Conservation (phyloP, 2,113 vertebrate species). For the Percina caprodes region DNA sequence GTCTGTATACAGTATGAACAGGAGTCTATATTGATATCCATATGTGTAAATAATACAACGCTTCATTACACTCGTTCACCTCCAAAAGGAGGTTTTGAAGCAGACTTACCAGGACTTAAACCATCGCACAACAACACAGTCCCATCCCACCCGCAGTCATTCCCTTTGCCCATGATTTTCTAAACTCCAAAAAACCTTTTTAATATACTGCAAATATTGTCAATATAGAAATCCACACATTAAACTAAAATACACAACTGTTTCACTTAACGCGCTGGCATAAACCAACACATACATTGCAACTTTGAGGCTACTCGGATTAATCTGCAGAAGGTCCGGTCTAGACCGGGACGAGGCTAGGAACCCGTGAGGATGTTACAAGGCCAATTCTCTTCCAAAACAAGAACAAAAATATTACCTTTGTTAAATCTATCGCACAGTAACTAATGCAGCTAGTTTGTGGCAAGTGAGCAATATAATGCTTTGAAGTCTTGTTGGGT, state of each 20-base stretch:
- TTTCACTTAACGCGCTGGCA: slow-evolving; percentile 52
- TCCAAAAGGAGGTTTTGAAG: slow-evolving; percentile 23
- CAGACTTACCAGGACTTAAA: slow-evolving; percentile 54
- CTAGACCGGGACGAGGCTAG: slow-evolving; percentile 34
- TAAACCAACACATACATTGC: slow-evolving; percentile 47
- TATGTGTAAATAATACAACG: slow-evolving; percentile 56
- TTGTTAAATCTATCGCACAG: slow-evolving; percentile 61
- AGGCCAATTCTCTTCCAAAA: slow-evolving; percentile 52
- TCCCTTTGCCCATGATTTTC: slow-evolving; percentile 31
- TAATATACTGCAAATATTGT: slow-evolving; percentile 79
- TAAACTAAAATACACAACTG: slow-evolving; percentile 69
- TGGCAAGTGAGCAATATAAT: slow-evolving; percentile 56
- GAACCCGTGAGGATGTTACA: slow-evolving; percentile 45
- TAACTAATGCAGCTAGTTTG: slow-evolving; percentile 65
- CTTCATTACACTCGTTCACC: slow-evolving; percentile 36
- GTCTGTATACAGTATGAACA: slow-evolving; percentile 81
- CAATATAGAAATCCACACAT: slow-evolving; percentile 72
- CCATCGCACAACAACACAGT: slow-evolving; percentile 36
- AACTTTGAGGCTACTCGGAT: slow-evolving; percentile 62
- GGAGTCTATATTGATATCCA: slow-evolving; percentile 71
- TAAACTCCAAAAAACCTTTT: slow-evolving; percentile 61
- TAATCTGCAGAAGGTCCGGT: slow-evolving; percentile 34
- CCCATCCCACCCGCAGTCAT: background rate
- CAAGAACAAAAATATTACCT: slow-evolving; percentile 30
- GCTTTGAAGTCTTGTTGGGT: slow-evolving; percentile 35